Conservation (phyloP, 2,888 invertebrate species). For the Phlogophora meticulosa region DNA sequence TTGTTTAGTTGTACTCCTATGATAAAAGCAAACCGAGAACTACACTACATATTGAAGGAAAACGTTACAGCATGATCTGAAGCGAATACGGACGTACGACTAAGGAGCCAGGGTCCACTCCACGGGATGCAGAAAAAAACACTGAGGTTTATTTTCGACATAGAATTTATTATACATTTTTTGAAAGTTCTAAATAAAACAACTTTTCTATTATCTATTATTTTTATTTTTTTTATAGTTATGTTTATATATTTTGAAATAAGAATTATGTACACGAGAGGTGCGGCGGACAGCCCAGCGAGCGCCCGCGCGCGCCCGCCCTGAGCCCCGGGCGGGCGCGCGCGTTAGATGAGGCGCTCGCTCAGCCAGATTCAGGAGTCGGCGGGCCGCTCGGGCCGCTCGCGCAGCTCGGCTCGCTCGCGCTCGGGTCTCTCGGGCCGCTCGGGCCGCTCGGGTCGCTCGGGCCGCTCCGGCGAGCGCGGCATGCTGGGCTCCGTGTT, state of each 20-base stretch:
- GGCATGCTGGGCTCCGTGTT: conserved; percentile 97
- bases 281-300: conserved; percentile 71
- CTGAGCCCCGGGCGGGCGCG: conserved; percentile 87
- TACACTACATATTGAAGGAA: background rate
- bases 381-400: conserved; percentile 81
- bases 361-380: conserved; percentile 94
- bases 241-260: conserved; percentile 70
- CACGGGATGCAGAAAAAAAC: conserved; percentile 41
- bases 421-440: conserved; percentile 82
- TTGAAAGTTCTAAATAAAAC: conserved; percentile 79
- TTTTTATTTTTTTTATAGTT: conserved; percentile 77
- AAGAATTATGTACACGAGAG: conserved; percentile 79
- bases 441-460: conserved; percentile 82
- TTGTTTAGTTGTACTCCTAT: background rate
- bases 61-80: background rate
- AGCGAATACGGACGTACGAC: background rate
- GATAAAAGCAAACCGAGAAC: no score
- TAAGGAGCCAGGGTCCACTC: conserved; percentile 5
- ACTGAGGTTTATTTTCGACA: conserved; percentile 48
- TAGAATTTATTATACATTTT: conserved; percentile 57
- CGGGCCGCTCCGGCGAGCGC: conserved; percentile 80
- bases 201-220: conserved; percentile 82
- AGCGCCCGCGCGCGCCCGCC: conserved; percentile 83
- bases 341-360: conserved; percentile 93
- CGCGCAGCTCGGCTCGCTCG: conserved; percentile 75